Evolutionary conservation across 2,888 invertebrate genomes (phyloP).

Genomic region (Tinea semifulvella): DNA sequence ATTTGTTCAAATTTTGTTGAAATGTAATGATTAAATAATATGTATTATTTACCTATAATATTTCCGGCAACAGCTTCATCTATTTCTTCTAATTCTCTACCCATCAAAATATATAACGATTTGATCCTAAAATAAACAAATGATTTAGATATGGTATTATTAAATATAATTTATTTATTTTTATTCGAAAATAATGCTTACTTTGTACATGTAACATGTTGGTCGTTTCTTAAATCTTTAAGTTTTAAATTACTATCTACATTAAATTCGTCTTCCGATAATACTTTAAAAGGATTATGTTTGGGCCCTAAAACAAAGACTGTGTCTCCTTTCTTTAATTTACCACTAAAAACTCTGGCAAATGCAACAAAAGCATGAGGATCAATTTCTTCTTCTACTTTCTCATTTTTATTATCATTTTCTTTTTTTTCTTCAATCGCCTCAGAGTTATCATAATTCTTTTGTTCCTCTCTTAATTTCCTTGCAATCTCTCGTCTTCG

Average conservation of each 20-base stretch:
- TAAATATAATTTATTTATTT: neutral
- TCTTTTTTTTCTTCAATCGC: conserved; percentile 21
- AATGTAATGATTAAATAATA: too few relatives aligned
- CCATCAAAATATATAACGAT: conserved; percentile 91
- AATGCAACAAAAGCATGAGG: conserved; percentile 85
- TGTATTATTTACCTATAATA: conserved; percentile 75
- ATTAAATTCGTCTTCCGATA: conserved; percentile 45
- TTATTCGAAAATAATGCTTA: conserved; percentile 30
- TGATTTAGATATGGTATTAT: conserved; percentile 7
- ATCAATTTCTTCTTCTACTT: conserved; percentile 36
- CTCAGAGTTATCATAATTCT: conserved; percentile 29
- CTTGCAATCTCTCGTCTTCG: conserved; percentile 73
- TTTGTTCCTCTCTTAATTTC: conserved; percentile 69
- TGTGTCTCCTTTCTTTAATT: conserved; percentile 76
- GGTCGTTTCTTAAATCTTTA: conserved; percentile 68
- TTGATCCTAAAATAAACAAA: conserved; percentile 64
- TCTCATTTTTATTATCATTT: conserved; percentile 28
- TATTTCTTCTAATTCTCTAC: conserved; percentile 84
- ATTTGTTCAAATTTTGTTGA: too few relatives aligned
- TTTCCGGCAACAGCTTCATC: conserved; percentile 89
- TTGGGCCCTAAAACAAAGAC: conserved; percentile 88
- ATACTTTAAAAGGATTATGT: conserved; percentile 78
- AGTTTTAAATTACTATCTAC: conserved; percentile 59
- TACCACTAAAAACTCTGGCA: conserved; percentile 93
- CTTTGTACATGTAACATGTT: conserved; percentile 71